These are phyloP conservation scores for Drosophila pseudoobscura DNA, from an alignment of 1,140 invertebrate genomes.

Conservation along the genomic window DNA sequence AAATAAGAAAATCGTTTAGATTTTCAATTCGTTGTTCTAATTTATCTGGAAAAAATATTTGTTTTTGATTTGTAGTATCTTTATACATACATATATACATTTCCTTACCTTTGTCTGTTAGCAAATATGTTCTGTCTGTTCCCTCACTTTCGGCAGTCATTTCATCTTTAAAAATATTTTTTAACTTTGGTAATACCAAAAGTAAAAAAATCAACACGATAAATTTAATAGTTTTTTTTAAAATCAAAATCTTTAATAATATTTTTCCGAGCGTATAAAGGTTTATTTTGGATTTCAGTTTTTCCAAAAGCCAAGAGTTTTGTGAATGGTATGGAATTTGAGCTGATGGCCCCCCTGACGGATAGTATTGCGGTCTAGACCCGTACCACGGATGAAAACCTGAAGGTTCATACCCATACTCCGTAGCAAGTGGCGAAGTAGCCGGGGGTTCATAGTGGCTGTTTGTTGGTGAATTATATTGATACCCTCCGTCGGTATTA, in stretches of 20 bases:
- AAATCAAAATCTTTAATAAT: slow-evolving; percentile 87
- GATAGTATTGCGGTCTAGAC: slow-evolving; percentile 60
- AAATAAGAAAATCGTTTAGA: slow-evolving; percentile 62
- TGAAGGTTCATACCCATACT: no score
- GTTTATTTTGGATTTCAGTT: slow-evolving; percentile 82
- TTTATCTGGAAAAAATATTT: slow-evolving; percentile 56
- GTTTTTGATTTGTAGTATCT: neutral
- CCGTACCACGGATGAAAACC: no score
- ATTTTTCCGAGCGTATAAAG: slow-evolving; percentile 89
- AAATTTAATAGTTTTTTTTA: slow-evolving; percentile 91
- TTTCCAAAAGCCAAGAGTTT: slow-evolving; percentile 85
- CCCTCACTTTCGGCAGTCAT: slow-evolving; percentile 53
- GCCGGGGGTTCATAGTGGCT: no score
- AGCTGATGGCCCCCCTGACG: slow-evolving; percentile 82
- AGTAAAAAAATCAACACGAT: slow-evolving; percentile 89
- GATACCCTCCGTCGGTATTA: no score
- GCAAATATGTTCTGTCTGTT: slow-evolving; percentile 60
- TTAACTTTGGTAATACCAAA: slow-evolving; percentile 89
- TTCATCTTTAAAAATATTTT: slow-evolving; percentile 75
- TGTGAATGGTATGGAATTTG: slow-evolving; percentile 77
- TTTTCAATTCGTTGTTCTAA: slow-evolving; percentile 64
- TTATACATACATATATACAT: neutral
- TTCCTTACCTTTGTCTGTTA: slow-evolving; percentile 65
- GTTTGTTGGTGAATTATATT: no score
- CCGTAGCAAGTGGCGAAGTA: no score